These are phyloP conservation scores for Caranx ignobilis DNA, from an alignment of 2,113 vertebrate genomes.

Conservation along the genomic window DNA sequence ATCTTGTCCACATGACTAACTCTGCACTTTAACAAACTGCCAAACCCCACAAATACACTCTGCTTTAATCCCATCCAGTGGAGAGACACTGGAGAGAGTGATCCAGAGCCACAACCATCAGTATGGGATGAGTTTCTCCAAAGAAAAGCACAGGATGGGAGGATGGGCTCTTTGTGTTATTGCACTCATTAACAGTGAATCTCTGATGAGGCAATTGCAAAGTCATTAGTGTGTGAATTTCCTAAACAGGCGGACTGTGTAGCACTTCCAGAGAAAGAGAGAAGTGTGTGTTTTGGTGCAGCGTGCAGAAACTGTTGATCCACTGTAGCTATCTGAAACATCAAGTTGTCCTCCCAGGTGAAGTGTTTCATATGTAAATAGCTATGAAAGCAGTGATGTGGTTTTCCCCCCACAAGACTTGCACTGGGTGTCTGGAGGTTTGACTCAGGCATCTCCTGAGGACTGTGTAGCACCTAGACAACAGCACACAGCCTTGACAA, in stretches of 20 bases:
- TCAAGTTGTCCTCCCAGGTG: conserved; percentile 40
- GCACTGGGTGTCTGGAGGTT: conserved; percentile 36
- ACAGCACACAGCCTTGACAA: conserved; percentile 54
- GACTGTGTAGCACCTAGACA: conserved; percentile 49
- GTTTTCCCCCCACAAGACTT: conserved; percentile 21
- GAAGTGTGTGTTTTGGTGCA: not conserved
- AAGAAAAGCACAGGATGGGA: not conserved
- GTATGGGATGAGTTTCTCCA: conserved; percentile 21
- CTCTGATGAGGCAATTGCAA: conserved; percentile 16
- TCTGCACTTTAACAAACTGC: conserved; percentile 32
- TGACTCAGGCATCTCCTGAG: conserved; percentile 32
- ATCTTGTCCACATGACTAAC: conserved; percentile 43
- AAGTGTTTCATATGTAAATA: conserved; percentile 65
- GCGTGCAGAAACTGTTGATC: conserved; percentile 25
- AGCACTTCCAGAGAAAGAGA: not conserved
- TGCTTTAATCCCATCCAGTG: not conserved
- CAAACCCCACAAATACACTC: conserved; percentile 1
- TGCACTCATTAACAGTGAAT: conserved; percentile 12
- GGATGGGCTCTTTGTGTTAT: conserved; percentile 11
- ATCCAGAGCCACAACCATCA: conserved; percentile 7
- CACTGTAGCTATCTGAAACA: conserved; percentile 21
- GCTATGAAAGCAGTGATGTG: conserved; percentile 26
- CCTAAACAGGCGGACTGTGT: conserved; percentile 22
- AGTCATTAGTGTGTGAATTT: conserved; percentile 16
- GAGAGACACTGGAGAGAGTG: not conserved